These are phyloP conservation scores for Uria aalge DNA, from an alignment of 2,113 vertebrate genomes.

Conservation along the genomic window DNA sequence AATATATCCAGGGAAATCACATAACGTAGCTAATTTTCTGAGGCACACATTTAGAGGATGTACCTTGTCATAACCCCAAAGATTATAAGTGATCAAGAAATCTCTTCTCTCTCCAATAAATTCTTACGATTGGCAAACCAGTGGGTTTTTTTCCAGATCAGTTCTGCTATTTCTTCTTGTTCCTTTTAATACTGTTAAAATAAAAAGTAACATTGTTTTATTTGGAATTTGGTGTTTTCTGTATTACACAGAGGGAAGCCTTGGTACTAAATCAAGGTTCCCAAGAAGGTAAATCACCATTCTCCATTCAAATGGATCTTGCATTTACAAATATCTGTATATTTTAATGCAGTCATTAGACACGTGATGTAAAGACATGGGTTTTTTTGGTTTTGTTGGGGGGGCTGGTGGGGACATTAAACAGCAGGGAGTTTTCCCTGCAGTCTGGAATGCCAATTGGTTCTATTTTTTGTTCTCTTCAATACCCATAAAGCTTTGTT, in stretches of 20 bases:
- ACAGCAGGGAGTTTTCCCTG: background rate
- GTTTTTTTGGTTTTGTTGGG: background rate
- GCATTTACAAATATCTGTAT: background rate
- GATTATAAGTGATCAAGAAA: background rate
- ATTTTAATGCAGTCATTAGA: background rate
- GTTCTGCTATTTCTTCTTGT: background rate
- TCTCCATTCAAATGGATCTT: background rate
- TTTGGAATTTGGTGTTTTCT: background rate
- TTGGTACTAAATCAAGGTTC: background rate
- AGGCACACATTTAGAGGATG: background rate
- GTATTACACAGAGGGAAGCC: background rate
- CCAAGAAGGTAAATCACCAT: background rate
- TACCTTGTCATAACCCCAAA: background rate
- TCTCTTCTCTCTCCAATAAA: background rate
- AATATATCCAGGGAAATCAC: background rate
- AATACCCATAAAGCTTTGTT: background rate
- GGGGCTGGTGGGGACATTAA: background rate
- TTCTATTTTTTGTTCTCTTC: background rate
- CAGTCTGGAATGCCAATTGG: background rate
- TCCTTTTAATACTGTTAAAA: background rate
- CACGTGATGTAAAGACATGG: accelerated
- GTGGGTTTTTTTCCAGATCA: background rate
- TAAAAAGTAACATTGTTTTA: background rate
- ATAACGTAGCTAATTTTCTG: background rate
- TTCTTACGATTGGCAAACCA: background rate